Base-by-base conservation (phyloP, 2,113 vertebrate species). In the Halichoeres trimaculatus region DNA sequence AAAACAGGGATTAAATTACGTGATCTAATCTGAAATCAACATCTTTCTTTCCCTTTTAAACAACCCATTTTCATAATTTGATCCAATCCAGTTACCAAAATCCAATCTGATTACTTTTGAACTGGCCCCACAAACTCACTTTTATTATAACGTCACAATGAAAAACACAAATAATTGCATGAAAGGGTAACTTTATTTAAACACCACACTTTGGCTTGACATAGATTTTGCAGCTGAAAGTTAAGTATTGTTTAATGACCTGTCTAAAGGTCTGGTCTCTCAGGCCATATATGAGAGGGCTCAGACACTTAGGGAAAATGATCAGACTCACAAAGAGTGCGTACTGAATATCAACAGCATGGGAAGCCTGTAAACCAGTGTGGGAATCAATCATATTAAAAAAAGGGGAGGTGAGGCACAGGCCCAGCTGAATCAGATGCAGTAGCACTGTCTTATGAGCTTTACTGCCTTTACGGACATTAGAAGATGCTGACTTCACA, bases 241-340 rank as follows among this genome's bases (percentile, higher is more conserved):
- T 86, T 12, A 91, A 84, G 71, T 78, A 84, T 14, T 76, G 62
- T 41, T 14, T 69, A 17, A 91, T 85, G 60, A 73, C 53, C 1
- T 20, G n/a, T 30, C 57, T 80, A 19, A 91, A 71, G 13, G 65
- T 36, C 3, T 69, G 63, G 72, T 89, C 84, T 77, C 75, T 86
- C 9, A 89, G 81, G 69, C 87, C 84, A 1, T 86, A 88, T 58
- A 90, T 62, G 22, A 89, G 84, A 0, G 85, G 84, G 36, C 84
- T 89, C 63, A 88, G 60, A 78, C 72, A 86, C 41, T 80, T 90
- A 1, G 85, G 87, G 41, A 88, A 74, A 58, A 90, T 55, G 0
- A 88, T 66, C 0, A 91, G 64, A 48, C 26, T 5, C 19, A 87
- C 22, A 60, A 89, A 88, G 53, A 89, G 61, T n/a, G 11, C 0